Evolutionary conservation across 2,888 invertebrate genomes (phyloP), one percentile per base, ranked within the genome.

Genomic region (Lasius fuliginosus): DNA sequence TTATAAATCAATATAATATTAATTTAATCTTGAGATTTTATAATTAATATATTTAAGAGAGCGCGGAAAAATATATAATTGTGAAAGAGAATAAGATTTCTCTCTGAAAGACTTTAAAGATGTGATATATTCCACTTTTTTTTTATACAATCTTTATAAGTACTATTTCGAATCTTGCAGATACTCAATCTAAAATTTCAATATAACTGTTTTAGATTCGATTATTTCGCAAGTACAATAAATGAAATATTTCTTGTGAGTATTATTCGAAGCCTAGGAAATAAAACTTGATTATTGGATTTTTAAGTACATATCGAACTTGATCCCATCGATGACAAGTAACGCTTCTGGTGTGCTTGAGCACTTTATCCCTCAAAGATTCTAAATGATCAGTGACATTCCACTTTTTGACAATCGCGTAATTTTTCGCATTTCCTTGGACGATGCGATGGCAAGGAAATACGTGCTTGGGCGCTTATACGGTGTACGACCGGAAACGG

Each of bases 401-500:
- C 33, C 40, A n/a, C 30, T 12, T 46, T 46, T 73, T 8, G 5
- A 58, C 23, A 42, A 23, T 81, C 30, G 60, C 74, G 23, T 12
- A 60, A 73, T 60, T 27, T 27, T 36, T 18, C 1, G 5, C 15
- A 49, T 69, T 15, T 42, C 42, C 56, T 84, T 83, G 71, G 18
- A n/a, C 30, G 68, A 64, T 42, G 83, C 30, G 68, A 64, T 42
- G 83, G 74, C 85, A 88, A 88, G 90, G 82, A 86, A 88, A 87
- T 82, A 71, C 85, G 85, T 77, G 89, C 85, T 87, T n/a, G 86
- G 88, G 62, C 83, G 86, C 74, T 84, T 73, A 83, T 58, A 84
- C 84, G 84, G 79, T 86, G 81, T 69, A 87, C 83, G 77, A 74
- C 90, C 89, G 91, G 92, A 91, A 91, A 85, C 90, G 89, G 89